A percentile compares a stretch with the other conserved stretches of the same genome.
phyloP scores from a whole-genome alignment of 2,888 invertebrate genomes.

The Coecobrya sp. region DNA sequence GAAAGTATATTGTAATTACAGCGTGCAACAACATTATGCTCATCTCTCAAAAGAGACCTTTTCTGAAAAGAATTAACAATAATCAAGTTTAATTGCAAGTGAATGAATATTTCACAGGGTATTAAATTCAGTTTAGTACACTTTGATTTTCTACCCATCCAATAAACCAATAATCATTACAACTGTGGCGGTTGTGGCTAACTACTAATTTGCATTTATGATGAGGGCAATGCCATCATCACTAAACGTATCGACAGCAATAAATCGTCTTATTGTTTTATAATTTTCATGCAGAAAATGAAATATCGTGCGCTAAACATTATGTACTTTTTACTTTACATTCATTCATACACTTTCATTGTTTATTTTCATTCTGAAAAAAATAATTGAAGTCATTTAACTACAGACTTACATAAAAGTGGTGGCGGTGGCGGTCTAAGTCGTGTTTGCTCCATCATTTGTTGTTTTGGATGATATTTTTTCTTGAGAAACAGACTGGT shows the following conservation, averaged over 20 bases:
- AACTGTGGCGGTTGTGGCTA: neutral
- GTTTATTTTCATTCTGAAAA: neutral
- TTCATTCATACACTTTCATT: neutral
- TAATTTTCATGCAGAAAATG: conserved; percentile 34
- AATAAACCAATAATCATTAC: conserved; percentile 17
- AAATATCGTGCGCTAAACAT: conserved; percentile 58
- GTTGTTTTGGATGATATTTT: conserved; percentile 14
- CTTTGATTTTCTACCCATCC: conserved; percentile 37
- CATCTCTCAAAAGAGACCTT: conserved; percentile 51
- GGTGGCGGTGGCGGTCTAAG: neutral
- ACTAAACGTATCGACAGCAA: conserved; percentile 36
- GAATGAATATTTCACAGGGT: conserved; percentile 75
- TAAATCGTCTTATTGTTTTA: conserved; percentile 37
- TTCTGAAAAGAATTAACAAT: conserved; percentile 48
- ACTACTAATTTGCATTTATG: conserved; percentile 68
- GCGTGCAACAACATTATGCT: neutral
- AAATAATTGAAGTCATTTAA: neutral
- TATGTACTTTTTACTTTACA: conserved; percentile 13
- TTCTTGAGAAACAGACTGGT: neutral
- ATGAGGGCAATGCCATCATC: conserved; percentile 55
- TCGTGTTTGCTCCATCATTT: conserved; percentile 15
- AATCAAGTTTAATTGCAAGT: conserved; percentile 78
- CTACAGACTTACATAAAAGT: conserved; percentile 27
- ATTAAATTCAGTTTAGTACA: conserved; percentile 1
- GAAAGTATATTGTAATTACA: conserved; percentile 3